These are phyloP conservation scores for Tenthredo distinguenda DNA, from an alignment of 2,888 invertebrate genomes.

Conservation along the genomic window DNA sequence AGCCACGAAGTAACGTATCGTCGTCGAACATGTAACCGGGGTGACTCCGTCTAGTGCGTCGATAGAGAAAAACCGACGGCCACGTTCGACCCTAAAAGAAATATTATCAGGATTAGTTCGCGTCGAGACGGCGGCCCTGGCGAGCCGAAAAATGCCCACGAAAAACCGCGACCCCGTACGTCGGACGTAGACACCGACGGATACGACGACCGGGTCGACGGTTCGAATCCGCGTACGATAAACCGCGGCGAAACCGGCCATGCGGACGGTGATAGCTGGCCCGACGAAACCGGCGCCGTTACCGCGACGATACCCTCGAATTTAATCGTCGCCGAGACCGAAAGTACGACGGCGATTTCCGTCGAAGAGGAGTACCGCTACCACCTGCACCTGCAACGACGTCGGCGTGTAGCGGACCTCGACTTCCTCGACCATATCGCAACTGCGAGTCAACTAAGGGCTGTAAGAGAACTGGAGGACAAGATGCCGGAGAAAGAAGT, in stretches of 20 bases:
- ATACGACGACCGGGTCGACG: neutral
- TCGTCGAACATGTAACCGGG: neutral
- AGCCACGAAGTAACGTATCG: neutral
- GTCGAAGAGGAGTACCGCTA: conserved; percentile 30
- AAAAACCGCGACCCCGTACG: conserved; percentile 12
- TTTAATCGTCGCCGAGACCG: neutral
- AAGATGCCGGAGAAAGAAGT: conserved; percentile 83
- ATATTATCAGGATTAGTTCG: conserved; percentile 60
- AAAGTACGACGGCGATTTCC: conserved; percentile 13
- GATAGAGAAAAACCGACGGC: neutral
- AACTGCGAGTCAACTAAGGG: conserved; percentile 26
- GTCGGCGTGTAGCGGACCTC: conserved; percentile 29
- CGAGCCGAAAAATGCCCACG: conserved; percentile 57
- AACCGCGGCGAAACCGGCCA: conserved; percentile 24
- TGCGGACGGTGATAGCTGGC: conserved; percentile 22
- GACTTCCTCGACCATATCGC: conserved; percentile 32
- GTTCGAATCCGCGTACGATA: neutral
- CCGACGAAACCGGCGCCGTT: conserved; percentile 1
- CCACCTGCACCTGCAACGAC: conserved; percentile 22
- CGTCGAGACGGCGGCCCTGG: conserved; percentile 58
- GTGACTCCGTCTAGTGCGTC: neutral
- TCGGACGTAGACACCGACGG: neutral
- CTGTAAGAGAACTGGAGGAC: conserved; percentile 78
- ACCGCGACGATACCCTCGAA: conserved; percentile 13
- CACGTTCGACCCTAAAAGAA: neutral